Evolutionary conservation across 2,113 vertebrate species (phyloP).

Genomic region (Taxidea taxus): DNA sequence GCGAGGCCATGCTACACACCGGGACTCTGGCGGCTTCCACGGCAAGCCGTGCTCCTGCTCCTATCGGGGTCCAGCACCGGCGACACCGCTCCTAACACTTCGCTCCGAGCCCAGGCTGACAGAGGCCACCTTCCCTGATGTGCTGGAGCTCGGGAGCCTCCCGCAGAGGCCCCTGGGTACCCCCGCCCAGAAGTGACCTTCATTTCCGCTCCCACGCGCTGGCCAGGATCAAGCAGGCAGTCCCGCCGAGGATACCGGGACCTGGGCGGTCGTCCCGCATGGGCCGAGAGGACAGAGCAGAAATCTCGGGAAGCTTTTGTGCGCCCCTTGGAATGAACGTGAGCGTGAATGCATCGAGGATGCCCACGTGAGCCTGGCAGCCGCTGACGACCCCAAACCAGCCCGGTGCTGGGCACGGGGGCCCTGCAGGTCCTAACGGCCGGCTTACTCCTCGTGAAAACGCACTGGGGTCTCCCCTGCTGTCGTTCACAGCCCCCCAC

Average conservation of each 20-base stretch:
- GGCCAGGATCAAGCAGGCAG: not conserved
- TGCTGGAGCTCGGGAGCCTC: too few relatives aligned
- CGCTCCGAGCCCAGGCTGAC: not conserved
- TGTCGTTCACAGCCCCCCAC: not conserved
- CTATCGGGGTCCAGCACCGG: accelerated
- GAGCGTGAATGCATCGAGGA: not conserved
- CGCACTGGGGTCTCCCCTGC: not conserved
- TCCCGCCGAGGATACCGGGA: not conserved
- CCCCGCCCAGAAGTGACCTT: not conserved
- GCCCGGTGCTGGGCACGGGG: not conserved
- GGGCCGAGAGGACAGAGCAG: not conserved
- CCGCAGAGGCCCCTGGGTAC: not conserved
- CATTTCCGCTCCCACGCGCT: not conserved
- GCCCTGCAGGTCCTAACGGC: not conserved
- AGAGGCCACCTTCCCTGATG: not conserved
- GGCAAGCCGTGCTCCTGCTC: not conserved
- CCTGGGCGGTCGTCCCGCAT: not conserved
- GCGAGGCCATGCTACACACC: not conserved
- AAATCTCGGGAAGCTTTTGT: not conserved
- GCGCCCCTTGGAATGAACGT: too few relatives aligned
- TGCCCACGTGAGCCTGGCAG: not conserved
- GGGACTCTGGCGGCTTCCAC: not conserved
- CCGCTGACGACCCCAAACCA: not conserved
- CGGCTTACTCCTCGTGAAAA: not conserved
- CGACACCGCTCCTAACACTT: not conserved